These are phyloP conservation scores for Abrostola triplasia DNA, from an alignment of 2,888 invertebrate genomes.

Conservation along the genomic window DNA sequence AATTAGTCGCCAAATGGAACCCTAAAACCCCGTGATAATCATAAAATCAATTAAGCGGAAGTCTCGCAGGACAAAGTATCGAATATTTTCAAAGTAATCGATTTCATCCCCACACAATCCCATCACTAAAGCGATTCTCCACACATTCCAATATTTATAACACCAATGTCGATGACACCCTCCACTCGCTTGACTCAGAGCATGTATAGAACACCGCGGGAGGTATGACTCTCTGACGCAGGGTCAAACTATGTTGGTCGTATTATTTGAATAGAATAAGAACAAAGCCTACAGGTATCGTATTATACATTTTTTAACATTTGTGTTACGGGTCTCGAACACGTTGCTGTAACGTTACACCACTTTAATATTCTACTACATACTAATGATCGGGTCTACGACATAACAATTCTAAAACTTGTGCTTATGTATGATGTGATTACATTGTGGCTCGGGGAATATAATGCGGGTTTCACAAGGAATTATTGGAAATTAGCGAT, in stretches of 20 bases:
- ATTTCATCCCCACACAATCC: conserved; percentile 24
- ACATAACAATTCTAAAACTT: too few relatives aligned
- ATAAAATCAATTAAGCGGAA: conserved; percentile 14
- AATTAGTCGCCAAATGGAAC: conserved; percentile 5
- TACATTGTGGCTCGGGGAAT: too few relatives aligned
- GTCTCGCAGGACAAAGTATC: conserved; percentile 14
- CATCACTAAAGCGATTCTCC: conserved; percentile 21
- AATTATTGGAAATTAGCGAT: too few relatives aligned
- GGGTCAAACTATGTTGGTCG: conserved; percentile 20
- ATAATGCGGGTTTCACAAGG: too few relatives aligned
- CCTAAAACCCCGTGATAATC: neutral
- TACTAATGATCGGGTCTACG: neutral
- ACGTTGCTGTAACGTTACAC: neutral
- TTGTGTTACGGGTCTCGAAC: conserved; percentile 1
- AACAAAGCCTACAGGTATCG: conserved; percentile 17
- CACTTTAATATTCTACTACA: neutral
- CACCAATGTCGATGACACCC: conserved; percentile 25
- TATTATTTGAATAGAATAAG: conserved; percentile 32
- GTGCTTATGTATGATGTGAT: too few relatives aligned
- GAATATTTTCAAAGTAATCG: conserved; percentile 24
- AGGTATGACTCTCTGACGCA: neutral
- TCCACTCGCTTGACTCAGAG: neutral
- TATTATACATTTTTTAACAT: conserved; percentile 24
- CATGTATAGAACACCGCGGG: neutral
- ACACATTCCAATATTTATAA: conserved; percentile 39